Base-by-base conservation (phyloP, 2,888 invertebrate species). In the Cremastinae sp. region DNA sequence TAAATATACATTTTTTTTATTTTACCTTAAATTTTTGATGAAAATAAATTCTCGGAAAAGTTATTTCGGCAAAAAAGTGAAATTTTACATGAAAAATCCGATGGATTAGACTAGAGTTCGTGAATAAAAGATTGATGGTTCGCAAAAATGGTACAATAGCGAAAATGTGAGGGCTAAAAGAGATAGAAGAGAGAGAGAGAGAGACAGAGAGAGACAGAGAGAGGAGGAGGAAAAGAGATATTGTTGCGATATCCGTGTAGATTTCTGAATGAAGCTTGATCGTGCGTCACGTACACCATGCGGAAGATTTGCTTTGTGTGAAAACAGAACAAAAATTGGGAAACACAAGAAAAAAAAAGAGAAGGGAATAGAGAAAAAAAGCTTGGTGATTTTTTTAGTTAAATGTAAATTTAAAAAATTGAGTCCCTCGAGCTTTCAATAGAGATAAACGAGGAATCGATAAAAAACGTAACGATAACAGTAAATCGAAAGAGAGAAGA, bases 61-160 rank as follows among this genome's bases (percentile, higher is more conserved):
- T 28, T 28, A 28, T 28, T n/a, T n/a, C 28, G 28, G 5, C 2
- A 28, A 2, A 28, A 28, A 28, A 28, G 5, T 28, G 5, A 28
- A 2, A 28, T 28, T 28, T 28, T 28, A 28, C 45, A 2, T 45
- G 45, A 12, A n/a, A 14, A 58, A 4, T 9, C 5, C 0, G 5
- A 10, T 16, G 14, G 22, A 10, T 45, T 16, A 1, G 14, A 14
- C 16, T 5, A 3, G 7, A 8, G 12, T 59, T 0, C 7, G 0
- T 7, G n/a, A 10, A 20, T n/a, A 14, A 62, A 18, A 10, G 10
- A n/a, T 34, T 49, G 53, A 53, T 34, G 49, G 49, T 16, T 62
- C 18, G 34, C 47, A 18, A 49, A 12, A 53, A 62, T 38, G 62
- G 22, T 34, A 62, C 47, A 47, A 61, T 61, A 36, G 16, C 9